phyloP scores from a whole-genome alignment of 1,140 invertebrate species.

The Meloidogyne hapla region DNA sequence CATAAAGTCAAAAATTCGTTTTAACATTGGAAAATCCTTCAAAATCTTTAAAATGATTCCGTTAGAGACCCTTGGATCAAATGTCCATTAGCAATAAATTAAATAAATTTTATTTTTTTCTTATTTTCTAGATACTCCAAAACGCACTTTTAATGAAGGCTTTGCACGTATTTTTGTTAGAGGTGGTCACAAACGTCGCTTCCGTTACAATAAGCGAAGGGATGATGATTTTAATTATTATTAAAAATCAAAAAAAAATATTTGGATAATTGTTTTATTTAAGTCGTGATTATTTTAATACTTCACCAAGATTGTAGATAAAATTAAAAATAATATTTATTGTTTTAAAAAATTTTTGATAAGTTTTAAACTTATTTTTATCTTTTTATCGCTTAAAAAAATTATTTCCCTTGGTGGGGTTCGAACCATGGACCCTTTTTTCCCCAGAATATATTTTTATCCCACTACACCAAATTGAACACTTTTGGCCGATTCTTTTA shows the following conservation, averaged over 20 bases:
- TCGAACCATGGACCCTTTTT: background rate
- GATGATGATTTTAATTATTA: background rate
- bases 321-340: no score
- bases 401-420: background rate
- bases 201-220: background rate
- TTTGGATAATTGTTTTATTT: no score
- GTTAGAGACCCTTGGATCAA: no score
- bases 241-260: no score
- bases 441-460: no score
- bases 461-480: background rate
- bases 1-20: no score
- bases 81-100: background rate
- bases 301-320: no score
- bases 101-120: background rate
- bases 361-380: no score
- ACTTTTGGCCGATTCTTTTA: background rate
- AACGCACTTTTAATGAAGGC: background rate
- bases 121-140: background rate
- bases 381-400: background rate
- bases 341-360: no score
- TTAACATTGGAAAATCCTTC: no score
- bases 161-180: background rate
- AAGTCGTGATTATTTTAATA: no score
- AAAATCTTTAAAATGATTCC: no score
- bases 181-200: background rate